Conservation (phyloP, 2,888 invertebrate genomes). For the Onthophagus sagittarius region DNA sequence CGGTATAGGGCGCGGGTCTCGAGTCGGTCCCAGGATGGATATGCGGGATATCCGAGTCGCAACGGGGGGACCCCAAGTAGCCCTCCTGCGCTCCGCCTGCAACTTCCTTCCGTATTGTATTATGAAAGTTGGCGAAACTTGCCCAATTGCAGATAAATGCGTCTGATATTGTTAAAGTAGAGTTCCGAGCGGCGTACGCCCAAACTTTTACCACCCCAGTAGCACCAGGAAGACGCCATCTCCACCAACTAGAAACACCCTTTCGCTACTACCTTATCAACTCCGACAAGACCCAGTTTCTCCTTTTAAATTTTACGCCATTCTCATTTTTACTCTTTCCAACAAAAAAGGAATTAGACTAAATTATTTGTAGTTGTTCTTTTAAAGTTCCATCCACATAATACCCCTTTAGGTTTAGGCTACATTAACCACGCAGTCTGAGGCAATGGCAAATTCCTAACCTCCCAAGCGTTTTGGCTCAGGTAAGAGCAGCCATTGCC, state of each 20-base stretch:
- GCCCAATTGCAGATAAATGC: neutral
- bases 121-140: neutral
- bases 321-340: neutral
- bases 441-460: neutral
- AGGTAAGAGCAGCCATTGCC: conserved; percentile 5
- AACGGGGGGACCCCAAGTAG: neutral
- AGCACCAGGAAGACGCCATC: neutral
- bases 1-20: neutral
- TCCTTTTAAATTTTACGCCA: neutral
- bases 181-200: neutral
- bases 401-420: neutral
- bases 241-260: neutral
- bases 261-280: neutral
- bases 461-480: neutral
- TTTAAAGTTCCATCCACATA: neutral
- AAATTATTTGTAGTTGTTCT: neutral
- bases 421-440: conserved; percentile 3
- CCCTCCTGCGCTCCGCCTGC: neutral
- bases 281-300: neutral
- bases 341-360: neutral
- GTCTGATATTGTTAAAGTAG: neutral
- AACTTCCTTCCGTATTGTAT: neutral
- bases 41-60: neutral
- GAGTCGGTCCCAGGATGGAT: neutral
- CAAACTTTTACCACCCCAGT: neutral